Conservation (phyloP, 2,888 invertebrate species). For the Beris morrisii region DNA sequence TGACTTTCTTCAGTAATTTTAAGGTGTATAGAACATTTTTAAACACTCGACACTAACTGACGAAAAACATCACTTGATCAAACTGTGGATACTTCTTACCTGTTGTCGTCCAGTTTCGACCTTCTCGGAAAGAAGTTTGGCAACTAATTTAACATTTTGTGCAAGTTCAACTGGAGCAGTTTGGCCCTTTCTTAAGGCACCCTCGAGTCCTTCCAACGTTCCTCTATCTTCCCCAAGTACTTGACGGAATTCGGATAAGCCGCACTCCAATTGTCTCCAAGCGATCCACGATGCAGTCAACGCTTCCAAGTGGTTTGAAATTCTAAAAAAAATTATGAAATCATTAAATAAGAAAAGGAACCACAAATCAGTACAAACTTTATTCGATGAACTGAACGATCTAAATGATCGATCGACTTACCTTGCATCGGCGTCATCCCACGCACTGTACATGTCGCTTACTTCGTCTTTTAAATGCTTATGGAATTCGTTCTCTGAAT, state of each 20-base stretch:
- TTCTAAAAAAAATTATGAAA: slow-evolving; percentile 58
- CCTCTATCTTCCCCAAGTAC: slow-evolving; percentile 71
- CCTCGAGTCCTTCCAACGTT: slow-evolving; percentile 54
- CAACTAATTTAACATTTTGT: slow-evolving; percentile 56
- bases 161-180: slow-evolving; percentile 53
- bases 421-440: slow-evolving; percentile 71
- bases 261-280: slow-evolving; percentile 76
- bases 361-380: neutral
- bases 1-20: too few species aligned
- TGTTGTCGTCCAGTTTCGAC: slow-evolving; percentile 55
- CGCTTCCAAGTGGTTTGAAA: slow-evolving; percentile 70
- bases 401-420: slow-evolving; percentile 51
- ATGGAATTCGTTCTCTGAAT: slow-evolving; percentile 55
- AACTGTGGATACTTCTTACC: slow-evolving; percentile 38
- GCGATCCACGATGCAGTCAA: slow-evolving; percentile 71
- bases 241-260: slow-evolving; percentile 74
- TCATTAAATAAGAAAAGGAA: neutral
- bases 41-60: too few species aligned
- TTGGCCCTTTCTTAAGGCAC: slow-evolving; percentile 53
- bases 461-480: slow-evolving; percentile 67
- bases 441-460: slow-evolving; percentile 69
- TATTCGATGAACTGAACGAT: neutral
- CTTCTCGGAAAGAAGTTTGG: slow-evolving; percentile 55
- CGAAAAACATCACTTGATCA: neutral
- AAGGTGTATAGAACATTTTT: too few species aligned